Evolutionary conservation across 2,888 invertebrate genomes (phyloP).

Genomic region (Ecdyonurus torrentis): DNA sequence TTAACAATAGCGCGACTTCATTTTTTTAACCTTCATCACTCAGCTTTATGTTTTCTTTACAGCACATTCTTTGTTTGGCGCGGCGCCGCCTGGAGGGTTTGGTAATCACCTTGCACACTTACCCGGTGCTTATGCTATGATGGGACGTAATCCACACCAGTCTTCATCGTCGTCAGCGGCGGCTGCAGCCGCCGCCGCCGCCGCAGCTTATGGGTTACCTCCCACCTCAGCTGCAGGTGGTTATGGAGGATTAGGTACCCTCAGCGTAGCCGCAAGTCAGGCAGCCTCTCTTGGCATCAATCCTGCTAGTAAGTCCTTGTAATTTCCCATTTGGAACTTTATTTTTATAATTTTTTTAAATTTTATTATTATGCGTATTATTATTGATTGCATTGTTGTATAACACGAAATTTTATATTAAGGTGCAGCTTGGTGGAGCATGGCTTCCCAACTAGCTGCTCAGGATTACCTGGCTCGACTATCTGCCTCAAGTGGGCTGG

Average conservation of each 20-base stretch:
- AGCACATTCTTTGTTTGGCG: slow-evolving; percentile 18
- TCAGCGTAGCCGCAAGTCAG: slow-evolving; percentile 72
- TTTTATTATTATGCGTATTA: background rate
- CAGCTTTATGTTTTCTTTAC: background rate
- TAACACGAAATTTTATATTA: slow-evolving; percentile 11
- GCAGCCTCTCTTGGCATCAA: slow-evolving; percentile 66
- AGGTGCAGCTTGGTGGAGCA: slow-evolving; percentile 84
- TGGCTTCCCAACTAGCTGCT: slow-evolving; percentile 75
- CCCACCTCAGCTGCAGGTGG: slow-evolving; percentile 16
- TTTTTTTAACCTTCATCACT: too few relatives aligned
- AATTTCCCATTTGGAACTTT: slow-evolving; percentile 5
- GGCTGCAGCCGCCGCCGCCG: slow-evolving; percentile 21
- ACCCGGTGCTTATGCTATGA: slow-evolving; percentile 27
- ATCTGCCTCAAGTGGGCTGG: slow-evolving; percentile 55
- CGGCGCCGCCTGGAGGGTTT: slow-evolving; percentile 26
- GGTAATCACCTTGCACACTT: slow-evolving; percentile 24
- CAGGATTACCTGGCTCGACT: slow-evolving; percentile 74
- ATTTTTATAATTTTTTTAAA: background rate
- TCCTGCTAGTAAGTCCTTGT: slow-evolving; percentile 31
- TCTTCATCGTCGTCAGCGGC: background rate
- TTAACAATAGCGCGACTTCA: too few relatives aligned
- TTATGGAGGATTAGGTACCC: slow-evolving; percentile 35
- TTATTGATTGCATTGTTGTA: background rate
- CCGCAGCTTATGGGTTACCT: slow-evolving; percentile 15
- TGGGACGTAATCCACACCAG: slow-evolving; percentile 19